Percentiles rank a stretch among this genome's conserved stretches.
These are phyloP conservation scores for Listronotus oregonensis DNA, from an alignment of 1,140 invertebrate species.

Conservation along the genomic window DNA sequence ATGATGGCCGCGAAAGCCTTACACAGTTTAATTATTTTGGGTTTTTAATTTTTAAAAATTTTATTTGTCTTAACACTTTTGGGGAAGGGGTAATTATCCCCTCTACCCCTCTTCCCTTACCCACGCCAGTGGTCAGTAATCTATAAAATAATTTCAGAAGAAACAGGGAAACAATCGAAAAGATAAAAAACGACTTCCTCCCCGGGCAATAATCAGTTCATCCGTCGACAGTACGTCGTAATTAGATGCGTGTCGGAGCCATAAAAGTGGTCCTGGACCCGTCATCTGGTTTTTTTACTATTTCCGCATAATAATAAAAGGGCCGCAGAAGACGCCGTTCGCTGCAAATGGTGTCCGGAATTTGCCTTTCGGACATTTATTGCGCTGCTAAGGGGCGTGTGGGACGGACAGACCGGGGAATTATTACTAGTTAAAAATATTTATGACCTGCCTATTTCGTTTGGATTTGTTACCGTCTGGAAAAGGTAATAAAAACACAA, in stretches of 20 bases:
- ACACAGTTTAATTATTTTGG: too few species aligned
- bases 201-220: constrained; percentile 45
- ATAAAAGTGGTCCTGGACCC: constrained; percentile 45
- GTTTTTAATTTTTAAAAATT: too few species aligned
- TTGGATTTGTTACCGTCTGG: constrained; percentile 8
- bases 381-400: constrained; percentile 27
- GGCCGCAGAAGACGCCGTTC: constrained; percentile 50
- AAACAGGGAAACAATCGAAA: not conserved
- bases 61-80: too few species aligned
- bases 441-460: constrained; percentile 27
- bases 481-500: too few species aligned
- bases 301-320: constrained; percentile 57
- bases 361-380: constrained; percentile 56
- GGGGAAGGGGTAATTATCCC: too few species aligned
- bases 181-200: constrained; percentile 37
- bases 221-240: constrained; percentile 40
- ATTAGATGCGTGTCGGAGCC: constrained; percentile 51
- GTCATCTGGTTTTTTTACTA: constrained; percentile 55
- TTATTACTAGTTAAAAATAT: constrained; percentile 27
- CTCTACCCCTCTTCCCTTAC: too few species aligned
- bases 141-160: too few species aligned
- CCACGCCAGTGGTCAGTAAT: too few species aligned
- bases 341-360: constrained; percentile 54
- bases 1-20: too few species aligned
- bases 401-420: constrained; percentile 26